Evolutionary conservation across 1,140 invertebrate genomes (phyloP), one percentile per base, ranked within the genome.

Genomic region (Drosophila serrata): DNA sequence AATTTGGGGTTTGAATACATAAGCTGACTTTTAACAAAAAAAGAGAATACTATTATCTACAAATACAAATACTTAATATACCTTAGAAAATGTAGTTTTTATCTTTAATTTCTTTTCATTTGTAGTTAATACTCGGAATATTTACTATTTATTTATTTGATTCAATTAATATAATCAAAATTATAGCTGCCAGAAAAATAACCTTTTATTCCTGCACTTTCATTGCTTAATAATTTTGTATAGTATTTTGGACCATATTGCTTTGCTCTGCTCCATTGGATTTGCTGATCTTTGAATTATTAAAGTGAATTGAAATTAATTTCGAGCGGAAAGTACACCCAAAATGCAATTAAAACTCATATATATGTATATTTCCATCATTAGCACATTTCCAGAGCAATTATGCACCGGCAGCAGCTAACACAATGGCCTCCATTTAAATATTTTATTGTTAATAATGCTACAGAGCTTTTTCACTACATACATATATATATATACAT

Each of bases 401-500:
- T 67, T 68, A 45, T 70, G 40, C 40, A 35, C 17, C 13, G 29
- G 4, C 11, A 53, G 49, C 49, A 22, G 33, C 48, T 51, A 31
- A n/a, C 8, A 22, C 17, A 53, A 27, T 63, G 62, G 37, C 19
- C 35, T 22, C 31, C 33, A 65, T 45, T 60, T 72, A 35, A 69
- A 57, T 49, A 57, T 64, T 75, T 76, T 65, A 65, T 76, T 40
- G 49, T 57, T 70, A 63, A 57, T 76, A 35, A 29, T 42, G 67
- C 27, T n/a, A 35, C 1, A 55, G 29, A 29, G 31, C 43, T 19
- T 51, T 51, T 59, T 15, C 42, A 63, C 31, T 19, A 11, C 3
- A 53, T 53, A 35, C 19, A 15, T 33, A 7, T 7, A 42, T 51
- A 33, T 19, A 11, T 4, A 53, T 53, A 35, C 19, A 15, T 33